phyloP scores from a whole-genome alignment of 2,888 invertebrate genomes.

The Hedychridium roseum region DNA sequence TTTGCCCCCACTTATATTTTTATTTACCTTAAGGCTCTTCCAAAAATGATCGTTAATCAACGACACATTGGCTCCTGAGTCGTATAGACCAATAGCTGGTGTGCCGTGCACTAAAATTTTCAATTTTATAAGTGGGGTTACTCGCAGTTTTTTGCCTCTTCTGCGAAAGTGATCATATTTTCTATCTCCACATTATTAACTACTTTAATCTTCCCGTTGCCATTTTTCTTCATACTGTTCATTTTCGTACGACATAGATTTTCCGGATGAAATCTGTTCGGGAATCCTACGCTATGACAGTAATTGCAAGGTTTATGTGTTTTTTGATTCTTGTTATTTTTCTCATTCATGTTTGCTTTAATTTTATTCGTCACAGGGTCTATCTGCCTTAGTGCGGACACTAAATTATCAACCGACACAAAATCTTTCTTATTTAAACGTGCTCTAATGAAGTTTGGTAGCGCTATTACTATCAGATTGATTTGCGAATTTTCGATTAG shows the following conservation, averaged over 20 bases:
- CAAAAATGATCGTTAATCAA: conserved; percentile 16
- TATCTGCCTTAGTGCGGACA: not conserved
- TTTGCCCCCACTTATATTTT: conserved; percentile 2
- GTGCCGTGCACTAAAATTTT: conserved; percentile 15
- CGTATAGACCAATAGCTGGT: conserved; percentile 16
- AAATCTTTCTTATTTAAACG: conserved; percentile 9
- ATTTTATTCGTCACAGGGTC: not conserved
- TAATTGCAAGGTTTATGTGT: not conserved
- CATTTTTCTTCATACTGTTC: conserved; percentile 2
- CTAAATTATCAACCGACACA: not conserved
- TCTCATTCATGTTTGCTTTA: not conserved
- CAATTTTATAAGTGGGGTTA: conserved; percentile 20
- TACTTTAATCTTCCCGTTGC: conserved; percentile 13
- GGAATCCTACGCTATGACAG: conserved; percentile 13
- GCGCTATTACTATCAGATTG: conserved; percentile 27
- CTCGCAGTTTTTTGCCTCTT: conserved; percentile 15
- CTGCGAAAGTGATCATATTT: conserved; percentile 4
- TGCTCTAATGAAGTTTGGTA: conserved; percentile 24
- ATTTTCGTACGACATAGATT: conserved; percentile 11
- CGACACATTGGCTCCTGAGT: conserved; percentile 21
- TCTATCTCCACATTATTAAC: conserved; percentile 9
- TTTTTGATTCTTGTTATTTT: not conserved
- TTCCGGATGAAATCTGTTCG: conserved; percentile 13
- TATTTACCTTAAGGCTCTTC: conserved; percentile 5
- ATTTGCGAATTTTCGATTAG: conserved; percentile 28